Base-by-base conservation (phyloP, 2,797 vertebrate genomes). In the Urosaurus nigricauda region DNA sequence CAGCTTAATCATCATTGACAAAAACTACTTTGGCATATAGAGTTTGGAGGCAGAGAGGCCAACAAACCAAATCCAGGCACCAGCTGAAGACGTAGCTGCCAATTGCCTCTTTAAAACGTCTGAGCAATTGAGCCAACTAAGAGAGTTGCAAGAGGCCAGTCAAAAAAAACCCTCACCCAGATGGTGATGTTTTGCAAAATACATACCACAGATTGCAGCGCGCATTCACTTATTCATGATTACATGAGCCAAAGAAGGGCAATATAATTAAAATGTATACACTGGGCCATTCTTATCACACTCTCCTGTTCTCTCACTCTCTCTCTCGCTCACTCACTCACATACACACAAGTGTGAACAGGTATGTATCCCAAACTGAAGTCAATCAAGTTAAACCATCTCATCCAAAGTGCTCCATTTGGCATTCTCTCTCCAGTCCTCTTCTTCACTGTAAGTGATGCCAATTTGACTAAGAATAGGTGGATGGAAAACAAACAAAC, bases 91-190 rank as follows among this genome's bases (percentile, higher is more conserved):
- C 75, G 92, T 70, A 93, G 92, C 85, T 93, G 93, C 89, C 93
- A 94, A 91, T 92, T 90, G 93, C 91, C 89, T 24, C 74, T 79
- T 68, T 79, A 56, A 71, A 47, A 79, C 35, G 24, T 43, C 82
- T 73, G 12, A 68, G 65, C 29, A 24, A 32, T 8, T 17, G 93
- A 94, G 89, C 90, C 90, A 91, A 88, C 89, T 86, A 79, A 78
- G 91, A 94, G 92, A 92, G 87, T 84, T 92, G 35, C 92, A 92
- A 93, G 91, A 94, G 84, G 93, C 84, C 80, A 74, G 73, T 81
- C 80, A 90, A 93, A 89, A 93, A 89, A 91, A 90, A 87, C 2
- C 89, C 75, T 11, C 40, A 65, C 88, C 89, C 91, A 90, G 87
- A 90, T 90, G 91, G 88, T 63, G 58, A 82, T 92, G 93, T 91